Percentiles rank a stretch among this genome's conserved stretches.
Evolutionary conservation across 2,113 vertebrate species (phyloP).

Genomic region (Apodemus speciosus): DNA sequence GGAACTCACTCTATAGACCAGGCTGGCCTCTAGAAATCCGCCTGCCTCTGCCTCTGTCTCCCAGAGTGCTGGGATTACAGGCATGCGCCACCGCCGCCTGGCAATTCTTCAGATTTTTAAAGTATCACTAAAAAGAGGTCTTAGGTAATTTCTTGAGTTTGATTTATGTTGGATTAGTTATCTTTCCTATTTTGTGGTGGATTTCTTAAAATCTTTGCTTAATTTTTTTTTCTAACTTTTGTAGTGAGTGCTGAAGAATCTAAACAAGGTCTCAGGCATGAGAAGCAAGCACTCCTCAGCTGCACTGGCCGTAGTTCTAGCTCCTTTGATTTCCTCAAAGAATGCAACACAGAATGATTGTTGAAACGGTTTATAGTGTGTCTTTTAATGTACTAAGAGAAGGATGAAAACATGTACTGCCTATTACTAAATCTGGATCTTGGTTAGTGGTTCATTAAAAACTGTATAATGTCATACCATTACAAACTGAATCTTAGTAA

Average conservation of each 20-base stretch:
- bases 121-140: background rate
- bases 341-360: slow-evolving; percentile 17
- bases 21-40: too few relatives aligned
- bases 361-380: slow-evolving; percentile 32
- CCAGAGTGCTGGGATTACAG: too few relatives aligned
- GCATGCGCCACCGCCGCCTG: too few relatives aligned
- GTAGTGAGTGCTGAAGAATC: background rate
- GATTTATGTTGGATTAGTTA: slow-evolving; percentile 1
- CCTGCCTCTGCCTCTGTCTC: too few relatives aligned
- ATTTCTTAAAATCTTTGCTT: background rate
- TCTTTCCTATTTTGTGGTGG: background rate
- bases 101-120: slow-evolving; percentile 32
- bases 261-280: background rate
- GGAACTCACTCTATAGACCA: too few relatives aligned
- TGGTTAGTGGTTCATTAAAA: slow-evolving; percentile 47
- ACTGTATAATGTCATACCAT: background rate
- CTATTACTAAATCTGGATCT: slow-evolving; percentile 15
- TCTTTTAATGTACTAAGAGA: slow-evolving; percentile 36
- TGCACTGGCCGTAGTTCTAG: background rate
- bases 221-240: background rate
- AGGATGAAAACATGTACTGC: slow-evolving; percentile 30
- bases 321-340: slow-evolving; percentile 32
- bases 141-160: slow-evolving; percentile 39
- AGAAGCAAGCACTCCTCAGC: background rate
- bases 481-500: slow-evolving; percentile 21